Conservation (phyloP, 2,113 vertebrate species). For the Cavia porcellus region DNA sequence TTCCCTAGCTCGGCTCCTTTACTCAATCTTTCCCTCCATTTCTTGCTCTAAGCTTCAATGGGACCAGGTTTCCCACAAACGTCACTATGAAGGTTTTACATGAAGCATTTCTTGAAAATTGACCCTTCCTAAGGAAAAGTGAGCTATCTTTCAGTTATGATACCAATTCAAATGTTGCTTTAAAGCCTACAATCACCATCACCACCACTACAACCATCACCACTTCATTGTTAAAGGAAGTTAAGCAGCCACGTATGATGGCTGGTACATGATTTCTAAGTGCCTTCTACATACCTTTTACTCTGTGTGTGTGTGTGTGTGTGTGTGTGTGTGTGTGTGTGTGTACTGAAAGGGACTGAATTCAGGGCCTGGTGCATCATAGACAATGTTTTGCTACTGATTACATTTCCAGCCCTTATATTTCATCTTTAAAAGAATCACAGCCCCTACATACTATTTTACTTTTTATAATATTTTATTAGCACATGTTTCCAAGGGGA, state of each 20-base stretch:
- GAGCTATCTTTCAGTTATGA: neutral
- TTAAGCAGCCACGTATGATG: neutral
- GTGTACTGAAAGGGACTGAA: neutral
- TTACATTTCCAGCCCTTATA: neutral
- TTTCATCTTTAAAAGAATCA: conserved; percentile 19
- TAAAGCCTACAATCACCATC: neutral
- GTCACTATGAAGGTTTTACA: neutral
- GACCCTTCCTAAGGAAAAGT: neutral
- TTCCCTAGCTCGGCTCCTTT: neutral
- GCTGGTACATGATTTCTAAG: neutral
- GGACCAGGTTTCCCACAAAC: neutral
- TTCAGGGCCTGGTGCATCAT: neutral
- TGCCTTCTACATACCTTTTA: neutral
- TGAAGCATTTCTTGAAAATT: neutral
- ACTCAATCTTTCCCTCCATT: neutral
- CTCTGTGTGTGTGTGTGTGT: neutral
- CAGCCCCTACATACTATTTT: neutral
- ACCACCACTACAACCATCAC: neutral
- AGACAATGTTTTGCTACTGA: neutral
- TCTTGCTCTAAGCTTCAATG: neutral
- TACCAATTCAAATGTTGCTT: neutral
- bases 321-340: neutral
- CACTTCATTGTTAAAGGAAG: no score
- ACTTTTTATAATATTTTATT: neutral
- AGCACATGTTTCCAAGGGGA: neutral